These are phyloP conservation scores for Hemibagrus wyckioides DNA, from an alignment of 2,113 vertebrate genomes.

Conservation along the genomic window DNA sequence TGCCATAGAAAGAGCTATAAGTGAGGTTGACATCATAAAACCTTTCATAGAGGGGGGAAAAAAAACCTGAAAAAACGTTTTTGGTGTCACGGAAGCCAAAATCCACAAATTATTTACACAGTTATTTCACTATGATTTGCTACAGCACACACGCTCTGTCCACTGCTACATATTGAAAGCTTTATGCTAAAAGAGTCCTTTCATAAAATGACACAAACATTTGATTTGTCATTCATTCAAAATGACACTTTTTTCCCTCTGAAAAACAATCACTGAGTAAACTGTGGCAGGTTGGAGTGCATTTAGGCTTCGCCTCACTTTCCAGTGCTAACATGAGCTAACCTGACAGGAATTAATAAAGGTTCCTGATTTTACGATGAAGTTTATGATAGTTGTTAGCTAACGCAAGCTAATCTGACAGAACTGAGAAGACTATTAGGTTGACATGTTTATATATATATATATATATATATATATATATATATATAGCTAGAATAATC, in stretches of 20 bases:
- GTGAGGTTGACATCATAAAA: not conserved
- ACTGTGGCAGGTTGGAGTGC: not conserved
- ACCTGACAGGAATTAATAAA: not conserved
- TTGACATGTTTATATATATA: not conserved
- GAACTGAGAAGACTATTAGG: not conserved
- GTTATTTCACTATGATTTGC: not conserved
- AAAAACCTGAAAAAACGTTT: not conserved
- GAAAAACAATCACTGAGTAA: not conserved
- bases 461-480: too few species aligned
- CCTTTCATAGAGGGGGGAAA: not conserved
- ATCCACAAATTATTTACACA: constrained; percentile 1
- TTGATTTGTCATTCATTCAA: not conserved
- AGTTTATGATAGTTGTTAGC: not conserved
- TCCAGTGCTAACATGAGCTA: not conserved
- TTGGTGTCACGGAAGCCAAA: not conserved
- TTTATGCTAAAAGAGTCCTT: constrained; percentile 19
- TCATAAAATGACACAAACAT: constrained; percentile 11
- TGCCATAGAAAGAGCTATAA: not conserved
- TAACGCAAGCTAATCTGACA: not conserved
- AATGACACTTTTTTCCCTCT: not conserved
- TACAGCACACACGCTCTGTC: not conserved
- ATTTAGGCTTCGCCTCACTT: not conserved
- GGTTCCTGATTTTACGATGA: not conserved
- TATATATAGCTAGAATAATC: not conserved
- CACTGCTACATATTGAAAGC: not conserved